Base-by-base conservation (phyloP, 2,113 vertebrate genomes). In the Marcusenius ussheri region DNA sequence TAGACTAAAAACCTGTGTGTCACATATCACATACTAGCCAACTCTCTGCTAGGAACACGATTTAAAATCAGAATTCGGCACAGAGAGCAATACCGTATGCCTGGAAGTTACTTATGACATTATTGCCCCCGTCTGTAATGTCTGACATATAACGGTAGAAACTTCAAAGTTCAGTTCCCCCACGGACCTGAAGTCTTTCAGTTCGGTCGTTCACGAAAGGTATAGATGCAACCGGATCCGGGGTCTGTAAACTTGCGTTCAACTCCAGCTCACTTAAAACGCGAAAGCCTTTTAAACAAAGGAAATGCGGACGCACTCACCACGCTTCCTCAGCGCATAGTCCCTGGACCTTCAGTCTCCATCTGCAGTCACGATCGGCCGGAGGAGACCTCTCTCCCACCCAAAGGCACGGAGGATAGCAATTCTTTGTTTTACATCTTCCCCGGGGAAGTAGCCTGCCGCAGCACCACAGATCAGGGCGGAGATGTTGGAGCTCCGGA, bases 31-130 rank as follows among this genome's bases (percentile, higher is more conserved):
- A 80, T 80, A 80, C 35, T 19, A 42, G 17, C 74, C 15, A 80
- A 80, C 74, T 80, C 70, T 74, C 70, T 77, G 31, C 5, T 39
- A 31, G 31, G 31, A 77, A 17, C 27, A 77, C 31, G 15, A 80
- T 80, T 42, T 42, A 21, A 80, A 42, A 42, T 17, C 35, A 7
- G 17, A 39, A 42, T 80, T 42, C 7, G 15, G 15, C 35, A 80
- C 35, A 19, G 17, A 80, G 35, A 80, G 4, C 74, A 80, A 17
- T 35, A 42, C 35, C 39, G 4, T 31, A 31, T 31, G 62, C n/a
- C 62, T 70, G 74, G 35, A 80, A 80, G 74, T 80, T 80, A 80
- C 74, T 80, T 80, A 35, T 70, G 62, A 70, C 62, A 31, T 80
- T 39, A 39, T 42, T 42, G 35, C 2, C 74, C 5, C 74, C 6